Conservation (phyloP, 2,113 vertebrate species). For the Nycticebus coucang region DNA sequence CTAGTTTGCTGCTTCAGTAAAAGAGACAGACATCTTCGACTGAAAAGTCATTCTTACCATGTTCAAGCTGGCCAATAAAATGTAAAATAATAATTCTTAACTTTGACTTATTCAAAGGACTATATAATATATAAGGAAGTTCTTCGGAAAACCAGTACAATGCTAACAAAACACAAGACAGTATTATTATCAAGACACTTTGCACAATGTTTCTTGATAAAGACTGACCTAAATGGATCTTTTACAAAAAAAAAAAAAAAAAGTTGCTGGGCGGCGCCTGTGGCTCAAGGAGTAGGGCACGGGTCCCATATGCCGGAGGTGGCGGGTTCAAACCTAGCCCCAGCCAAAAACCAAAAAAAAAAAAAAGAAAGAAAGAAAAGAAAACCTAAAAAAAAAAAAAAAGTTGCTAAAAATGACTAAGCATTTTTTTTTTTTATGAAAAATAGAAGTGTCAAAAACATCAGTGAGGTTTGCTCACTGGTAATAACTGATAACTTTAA, state of each 20-base stretch:
- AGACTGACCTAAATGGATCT: not conserved
- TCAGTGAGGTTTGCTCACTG: not conserved
- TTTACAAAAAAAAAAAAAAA: not conserved
- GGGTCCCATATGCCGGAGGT: too few relatives aligned
- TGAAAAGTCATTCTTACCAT: not conserved
- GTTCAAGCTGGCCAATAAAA: not conserved
- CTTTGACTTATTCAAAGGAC: not conserved
- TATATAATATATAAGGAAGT: not conserved
- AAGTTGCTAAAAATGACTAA: constrained; percentile 11
- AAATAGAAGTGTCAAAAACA: constrained; percentile 44
- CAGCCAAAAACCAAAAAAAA: too few relatives aligned
- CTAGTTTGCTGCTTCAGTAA: not conserved
- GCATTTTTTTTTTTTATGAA: constrained; percentile 1
- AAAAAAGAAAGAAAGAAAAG: too few relatives aligned
- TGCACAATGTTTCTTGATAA: not conserved
- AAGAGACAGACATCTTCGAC: not conserved
- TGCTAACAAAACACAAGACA: not conserved
- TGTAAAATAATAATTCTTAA: constrained; percentile 19
- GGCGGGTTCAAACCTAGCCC: too few relatives aligned
- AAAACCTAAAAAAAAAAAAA: not conserved
- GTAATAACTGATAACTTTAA: constrained; percentile 15
- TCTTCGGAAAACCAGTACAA: not conserved
- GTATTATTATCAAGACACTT: not conserved
- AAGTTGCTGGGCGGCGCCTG: too few relatives aligned
- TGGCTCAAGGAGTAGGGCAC: too few relatives aligned